Base-by-base conservation (phyloP, 2,113 vertebrate species). In the Cyphomyrus discorhynchus region DNA sequence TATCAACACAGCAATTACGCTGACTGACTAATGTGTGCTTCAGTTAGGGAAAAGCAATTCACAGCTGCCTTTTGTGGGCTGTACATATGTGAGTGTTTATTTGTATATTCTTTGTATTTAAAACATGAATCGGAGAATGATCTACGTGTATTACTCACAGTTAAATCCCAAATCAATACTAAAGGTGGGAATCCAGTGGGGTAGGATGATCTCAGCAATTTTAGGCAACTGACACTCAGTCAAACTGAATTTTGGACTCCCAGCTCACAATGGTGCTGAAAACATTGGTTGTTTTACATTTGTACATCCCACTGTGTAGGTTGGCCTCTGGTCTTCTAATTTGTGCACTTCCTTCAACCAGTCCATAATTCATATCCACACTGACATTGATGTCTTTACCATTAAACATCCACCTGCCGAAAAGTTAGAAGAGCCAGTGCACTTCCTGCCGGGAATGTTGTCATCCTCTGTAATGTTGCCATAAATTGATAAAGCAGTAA, bases 261-360 rank as follows among this genome's bases (percentile, higher is more conserved):
- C 94, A 96, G 95, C 98, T 98, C 90, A 98, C 92, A 80, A 96
- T 93, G 6, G 97, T 98, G 91, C 98, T 97, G 89, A 98, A 96
- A 3, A 93, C 88, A 93, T 98, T 98, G 93, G 96, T 96, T 92
- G 97, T 96, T 88, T 97, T 96, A 93, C 97, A 98, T 93, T 98
- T 97, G 94, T 97, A 98, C 19, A 94, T 95, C 90, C 97, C 97
- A 90, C 93, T 93, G 88, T 98, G 97, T 90, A 95, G 95, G 86
- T 95, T 95, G 87, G 95, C 95, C 88, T 94, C 95, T 86, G 97
- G 97, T 82, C 96, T 95, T 94, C 93, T 96, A 94, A 99, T 98
- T 93, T 95, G 90, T 93, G 98, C 92, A 94, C 95, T 97, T 89
- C 97, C 97, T 93, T 97, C 97, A 5, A 97, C 93, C 89, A 98